These are phyloP conservation scores for Alviniconcha strummeri DNA, from an alignment of 2,888 invertebrate species.

Conservation along the genomic window DNA sequence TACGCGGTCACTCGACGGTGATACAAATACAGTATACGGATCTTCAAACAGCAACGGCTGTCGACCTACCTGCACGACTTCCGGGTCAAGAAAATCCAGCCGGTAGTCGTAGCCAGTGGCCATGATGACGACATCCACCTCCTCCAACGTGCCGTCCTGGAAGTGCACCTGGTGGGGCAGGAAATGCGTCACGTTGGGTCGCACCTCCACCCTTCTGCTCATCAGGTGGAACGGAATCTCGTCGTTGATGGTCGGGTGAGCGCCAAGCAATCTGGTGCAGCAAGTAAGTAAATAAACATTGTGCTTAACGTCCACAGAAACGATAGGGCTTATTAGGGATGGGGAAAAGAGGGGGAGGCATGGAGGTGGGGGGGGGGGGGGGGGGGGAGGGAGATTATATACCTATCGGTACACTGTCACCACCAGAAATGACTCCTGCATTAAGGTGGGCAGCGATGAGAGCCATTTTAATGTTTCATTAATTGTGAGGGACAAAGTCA, in stretches of 20 bases:
- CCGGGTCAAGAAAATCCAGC: constrained; percentile 65
- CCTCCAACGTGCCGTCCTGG: constrained; percentile 62
- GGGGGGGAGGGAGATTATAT: too few relatives aligned
- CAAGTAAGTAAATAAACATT: neutral
- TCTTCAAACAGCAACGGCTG: too few relatives aligned
- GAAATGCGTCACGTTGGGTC: constrained; percentile 65
- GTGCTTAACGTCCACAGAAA: neutral
- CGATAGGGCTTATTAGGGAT: too few relatives aligned
- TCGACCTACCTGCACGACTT: constrained; percentile 43
- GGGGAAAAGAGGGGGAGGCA: too few relatives aligned
- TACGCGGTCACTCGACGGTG: too few relatives aligned
- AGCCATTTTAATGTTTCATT: too few relatives aligned
- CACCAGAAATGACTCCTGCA: too few relatives aligned
- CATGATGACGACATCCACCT: constrained; percentile 70
- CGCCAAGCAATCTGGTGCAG: constrained; percentile 58
- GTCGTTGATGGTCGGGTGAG: constrained; percentile 74
- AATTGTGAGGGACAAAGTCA: too few relatives aligned
- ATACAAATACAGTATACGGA: neutral
- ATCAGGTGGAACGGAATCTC: constrained; percentile 74
- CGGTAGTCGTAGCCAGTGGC: constrained; percentile 74
- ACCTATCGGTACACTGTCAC: too few relatives aligned
- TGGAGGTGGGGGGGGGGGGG: too few relatives aligned
- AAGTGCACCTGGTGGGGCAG: constrained; percentile 62
- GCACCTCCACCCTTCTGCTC: constrained; percentile 68
- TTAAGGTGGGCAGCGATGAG: too few relatives aligned